Conservation (phyloP, 2,113 vertebrate species). For the Phalacrocorax brasilianus region DNA sequence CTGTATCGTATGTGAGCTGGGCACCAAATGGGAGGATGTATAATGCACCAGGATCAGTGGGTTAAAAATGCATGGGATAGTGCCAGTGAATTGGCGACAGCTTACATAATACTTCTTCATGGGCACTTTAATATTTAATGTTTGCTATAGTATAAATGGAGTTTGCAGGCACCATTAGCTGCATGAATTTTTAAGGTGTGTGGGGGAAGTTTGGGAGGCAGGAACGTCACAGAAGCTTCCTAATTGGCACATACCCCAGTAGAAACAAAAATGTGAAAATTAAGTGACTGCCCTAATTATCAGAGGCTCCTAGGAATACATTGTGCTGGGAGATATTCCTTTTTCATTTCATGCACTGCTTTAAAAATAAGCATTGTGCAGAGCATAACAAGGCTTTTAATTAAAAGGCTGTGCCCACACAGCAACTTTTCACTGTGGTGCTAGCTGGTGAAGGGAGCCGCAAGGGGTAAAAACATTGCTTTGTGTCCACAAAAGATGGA, state of each 20-base stretch:
- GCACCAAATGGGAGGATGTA: not conserved
- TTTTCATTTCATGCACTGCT: slow-evolving; percentile 46
- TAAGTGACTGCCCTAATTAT: slow-evolving; percentile 72
- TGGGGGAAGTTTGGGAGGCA: not conserved
- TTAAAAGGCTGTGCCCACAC: slow-evolving; percentile 26
- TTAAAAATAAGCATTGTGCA: slow-evolving; percentile 43
- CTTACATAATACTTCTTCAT: not conserved
- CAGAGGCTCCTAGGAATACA: slow-evolving; percentile 57
- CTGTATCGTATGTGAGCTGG: rapidly evolving
- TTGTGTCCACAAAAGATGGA: slow-evolving; percentile 6
- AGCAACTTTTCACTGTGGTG: not conserved
- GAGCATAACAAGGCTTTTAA: slow-evolving; percentile 23
- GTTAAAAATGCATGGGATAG: not conserved
- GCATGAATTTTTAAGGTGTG: not conserved
- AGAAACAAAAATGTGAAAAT: slow-evolving; percentile 67
- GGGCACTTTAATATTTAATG: slow-evolving; percentile 36
- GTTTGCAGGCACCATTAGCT: slow-evolving; percentile 11
- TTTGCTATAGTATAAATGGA: slow-evolving; percentile 30
- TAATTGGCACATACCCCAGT: slow-evolving; percentile 71
- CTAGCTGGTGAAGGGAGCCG: not conserved
- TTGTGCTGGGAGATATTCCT: slow-evolving; percentile 59
- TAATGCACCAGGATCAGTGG: not conserved
- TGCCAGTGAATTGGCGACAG: not conserved
- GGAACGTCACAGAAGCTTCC: not conserved
- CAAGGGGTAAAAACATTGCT: not conserved